These are phyloP conservation scores for Elegia similella DNA, from an alignment of 2,888 invertebrate genomes.

Conservation along the genomic window DNA sequence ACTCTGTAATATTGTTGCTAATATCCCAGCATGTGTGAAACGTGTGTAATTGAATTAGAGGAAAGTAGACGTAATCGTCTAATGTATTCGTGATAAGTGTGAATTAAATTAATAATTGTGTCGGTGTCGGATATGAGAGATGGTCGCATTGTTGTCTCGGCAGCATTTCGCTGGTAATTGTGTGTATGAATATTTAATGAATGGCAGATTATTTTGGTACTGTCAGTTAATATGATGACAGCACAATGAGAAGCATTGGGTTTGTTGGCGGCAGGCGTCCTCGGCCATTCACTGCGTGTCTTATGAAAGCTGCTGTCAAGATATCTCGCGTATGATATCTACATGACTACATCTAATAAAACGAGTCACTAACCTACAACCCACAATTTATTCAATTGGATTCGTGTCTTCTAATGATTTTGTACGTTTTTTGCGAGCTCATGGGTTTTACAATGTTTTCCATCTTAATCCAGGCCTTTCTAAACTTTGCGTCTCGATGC, in stretches of 20 bases:
- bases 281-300: slow-evolving; percentile 40
- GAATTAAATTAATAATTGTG: slow-evolving; percentile 60
- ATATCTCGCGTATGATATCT: slow-evolving; percentile 32
- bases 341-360: slow-evolving; percentile 22
- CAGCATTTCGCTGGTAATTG: slow-evolving; percentile 65
- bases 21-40: slow-evolving; percentile 31
- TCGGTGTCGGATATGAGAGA: slow-evolving; percentile 48
- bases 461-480: background rate
- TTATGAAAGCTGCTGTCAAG: slow-evolving; percentile 52
- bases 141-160: slow-evolving; percentile 55
- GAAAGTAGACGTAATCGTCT: slow-evolving; percentile 41
- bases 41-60: slow-evolving; percentile 37
- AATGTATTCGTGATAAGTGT: slow-evolving; percentile 38
- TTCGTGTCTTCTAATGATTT: background rate
- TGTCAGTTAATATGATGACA: slow-evolving; percentile 75
- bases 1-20: slow-evolving; percentile 23
- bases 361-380: slow-evolving; percentile 11
- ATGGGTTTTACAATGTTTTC: background rate
- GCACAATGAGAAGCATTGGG: slow-evolving; percentile 70
- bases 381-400: slow-evolving; percentile 11
- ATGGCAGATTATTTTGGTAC: slow-evolving; percentile 75
- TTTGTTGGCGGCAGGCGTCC: slow-evolving; percentile 61
- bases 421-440: background rate
- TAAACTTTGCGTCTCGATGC: too few relatives aligned
- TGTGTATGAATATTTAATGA: slow-evolving; percentile 69